phyloP scores from a whole-genome alignment of 2,797 vertebrate species.

The Xiphorhynchus erythropygius region DNA sequence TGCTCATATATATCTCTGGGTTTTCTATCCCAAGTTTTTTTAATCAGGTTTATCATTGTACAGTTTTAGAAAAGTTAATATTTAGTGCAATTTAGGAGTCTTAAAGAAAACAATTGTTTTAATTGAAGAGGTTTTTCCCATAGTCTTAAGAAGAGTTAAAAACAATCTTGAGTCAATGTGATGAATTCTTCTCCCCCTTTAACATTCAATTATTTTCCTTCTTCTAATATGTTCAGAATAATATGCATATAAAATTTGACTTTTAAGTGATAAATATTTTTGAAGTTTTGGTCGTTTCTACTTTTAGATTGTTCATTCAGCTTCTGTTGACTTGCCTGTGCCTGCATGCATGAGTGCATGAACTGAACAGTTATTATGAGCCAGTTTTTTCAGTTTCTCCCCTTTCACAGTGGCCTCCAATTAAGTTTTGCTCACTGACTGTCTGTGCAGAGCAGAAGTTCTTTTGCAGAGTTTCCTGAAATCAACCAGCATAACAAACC shows the following conservation, averaged over 20 bases:
- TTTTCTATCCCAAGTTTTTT: background rate
- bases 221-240: background rate
- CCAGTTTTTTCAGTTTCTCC: background rate
- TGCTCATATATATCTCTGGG: background rate
- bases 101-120: background rate
- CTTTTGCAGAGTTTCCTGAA: background rate
- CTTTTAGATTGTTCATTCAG: background rate
- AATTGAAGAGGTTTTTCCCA: background rate
- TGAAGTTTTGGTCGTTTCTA: background rate
- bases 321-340: background rate
- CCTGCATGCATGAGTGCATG: rapidly evolving
- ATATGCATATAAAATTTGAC: background rate
- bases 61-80: background rate
- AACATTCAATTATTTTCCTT: background rate
- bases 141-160: background rate
- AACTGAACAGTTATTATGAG: background rate
- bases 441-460: background rate
- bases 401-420: background rate
- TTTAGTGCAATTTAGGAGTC: background rate
- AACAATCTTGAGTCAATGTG: rapidly evolving
- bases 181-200: background rate
- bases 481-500: background rate
- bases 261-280: rapidly evolving
- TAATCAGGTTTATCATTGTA: background rate
- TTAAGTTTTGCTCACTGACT: background rate